Evolutionary conservation across 1,140 invertebrate genomes (phyloP).

Genomic region (Lepidurus couesii): DNA sequence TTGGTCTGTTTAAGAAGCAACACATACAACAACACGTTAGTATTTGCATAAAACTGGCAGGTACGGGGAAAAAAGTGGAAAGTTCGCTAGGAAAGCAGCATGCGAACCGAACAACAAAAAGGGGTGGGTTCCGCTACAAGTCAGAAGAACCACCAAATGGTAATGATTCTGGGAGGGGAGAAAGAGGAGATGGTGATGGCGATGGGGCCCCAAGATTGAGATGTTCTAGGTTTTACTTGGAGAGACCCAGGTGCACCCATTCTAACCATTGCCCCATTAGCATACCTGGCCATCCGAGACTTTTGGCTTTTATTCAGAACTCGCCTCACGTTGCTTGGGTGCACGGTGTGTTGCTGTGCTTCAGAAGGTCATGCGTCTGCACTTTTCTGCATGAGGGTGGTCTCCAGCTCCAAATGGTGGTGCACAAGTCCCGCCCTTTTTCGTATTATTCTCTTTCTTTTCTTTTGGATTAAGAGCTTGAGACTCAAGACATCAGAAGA

Average conservation of each 20-base stretch:
- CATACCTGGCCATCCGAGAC: neutral
- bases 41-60: conserved; percentile 5
- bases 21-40: conserved; percentile 15
- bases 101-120: conserved; percentile 4
- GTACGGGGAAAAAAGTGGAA: neutral
- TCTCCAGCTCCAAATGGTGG: neutral
- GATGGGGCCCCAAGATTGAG: conserved; percentile 7
- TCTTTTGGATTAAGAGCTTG: conserved; percentile 6
- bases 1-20: conserved; percentile 16
- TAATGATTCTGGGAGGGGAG: neutral
- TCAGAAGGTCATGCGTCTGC: neutral
- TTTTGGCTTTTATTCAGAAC: neutral
- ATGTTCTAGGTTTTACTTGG: conserved; percentile 3
- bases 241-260: conserved; percentile 15
- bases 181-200: conserved; percentile 15
- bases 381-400: neutral
- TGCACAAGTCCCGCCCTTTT: conserved; percentile 9
- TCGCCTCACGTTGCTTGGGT: neutral
- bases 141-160: conserved; percentile 13
- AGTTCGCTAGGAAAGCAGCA: neutral
- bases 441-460: conserved; percentile 6
- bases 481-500: conserved; percentile 15
- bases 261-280: conserved; percentile 11
- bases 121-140: conserved; percentile 20
- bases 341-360: conserved; percentile 7